phyloP scores from a whole-genome alignment of 2,113 vertebrate species.

The Lucifuga dentata region DNA sequence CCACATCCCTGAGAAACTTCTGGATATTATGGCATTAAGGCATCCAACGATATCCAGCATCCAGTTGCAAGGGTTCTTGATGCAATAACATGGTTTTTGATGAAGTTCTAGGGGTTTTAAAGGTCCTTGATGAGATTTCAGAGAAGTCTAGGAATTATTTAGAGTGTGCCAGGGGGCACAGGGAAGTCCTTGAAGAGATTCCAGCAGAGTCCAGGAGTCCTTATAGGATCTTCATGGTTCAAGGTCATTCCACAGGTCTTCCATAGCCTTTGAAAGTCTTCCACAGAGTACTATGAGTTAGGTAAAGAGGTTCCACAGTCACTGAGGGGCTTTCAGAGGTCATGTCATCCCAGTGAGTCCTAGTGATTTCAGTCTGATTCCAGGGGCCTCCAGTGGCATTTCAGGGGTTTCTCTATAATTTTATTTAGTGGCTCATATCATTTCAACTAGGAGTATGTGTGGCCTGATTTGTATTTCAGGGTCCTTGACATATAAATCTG shows the following conservation, averaged over 20 bases:
- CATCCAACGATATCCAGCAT: slow-evolving; percentile 22
- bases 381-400: not conserved
- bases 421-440: slow-evolving; percentile 19
- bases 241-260: too few relatives aligned
- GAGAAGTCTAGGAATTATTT: not conserved
- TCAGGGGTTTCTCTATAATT: slow-evolving; percentile 1
- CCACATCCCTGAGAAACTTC: slow-evolving; percentile 17
- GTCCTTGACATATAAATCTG: slow-evolving; percentile 33
- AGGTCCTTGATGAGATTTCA: not conserved
- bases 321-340: not conserved
- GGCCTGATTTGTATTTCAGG: slow-evolving; percentile 24
- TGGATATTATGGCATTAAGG: slow-evolving; percentile 26
- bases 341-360: not conserved
- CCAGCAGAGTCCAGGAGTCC: not conserved
- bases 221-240: too few relatives aligned
- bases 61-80: not conserved
- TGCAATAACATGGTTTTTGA: slow-evolving; percentile 1
- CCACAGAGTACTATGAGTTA: too few relatives aligned
- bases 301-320: too few relatives aligned
- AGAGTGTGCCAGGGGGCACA: not conserved
- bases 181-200: not conserved
- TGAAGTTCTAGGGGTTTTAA: not conserved
- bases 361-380: not conserved
- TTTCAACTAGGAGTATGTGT: slow-evolving; percentile 7
- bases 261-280: too few relatives aligned